Evolutionary conservation across 2,113 vertebrate species (phyloP), one percentile per base, ranked within the genome.

Genomic region (Erythrocebus patas): DNA sequence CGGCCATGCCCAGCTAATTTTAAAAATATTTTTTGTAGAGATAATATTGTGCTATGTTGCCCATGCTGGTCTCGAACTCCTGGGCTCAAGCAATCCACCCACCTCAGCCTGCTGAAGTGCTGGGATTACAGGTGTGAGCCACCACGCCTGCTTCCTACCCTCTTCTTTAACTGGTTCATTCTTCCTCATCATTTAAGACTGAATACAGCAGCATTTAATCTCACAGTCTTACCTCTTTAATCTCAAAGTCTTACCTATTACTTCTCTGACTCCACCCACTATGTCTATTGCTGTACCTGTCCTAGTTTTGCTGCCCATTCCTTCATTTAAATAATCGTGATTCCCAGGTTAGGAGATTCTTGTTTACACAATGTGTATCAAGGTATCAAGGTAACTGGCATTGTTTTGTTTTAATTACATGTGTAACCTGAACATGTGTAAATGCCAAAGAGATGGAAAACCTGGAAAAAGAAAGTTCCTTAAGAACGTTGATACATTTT

Each of bases 251-350:
- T 61, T 7, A 45, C n/a, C 18, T 73, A 27, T 80, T 13, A 38
- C 6, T 14, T 6, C 11, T 35, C 13, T 7, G 5, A 4, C 12
- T n/a, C 35, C 3, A 12, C 68, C 25, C 20, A 12, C 9, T 27
- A 1, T 43, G 3, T 83, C 17, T 48, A 9, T 64, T 18, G 5
- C 4, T 88, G n/a, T 35, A 2, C 12, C 6, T 48, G 10, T 59
- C 13, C 16, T 52, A 9, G 30, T 35, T 92, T 45, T 35, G 25
- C 68, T 72, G 11, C 5, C 20, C 35, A 3, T 70, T 43, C n/a
- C 30, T 76, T 78, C 22, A 13, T 30, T 90, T 84, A 61, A 17
- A 13, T 38, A 48, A 52, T 57, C 20, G 5, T 64, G 76, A 16
- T 79, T 22, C 38, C 38, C 40, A n/a, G 45, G 6, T 61, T 45